A percentile compares a stretch with the other conserved stretches of the same genome.
Evolutionary conservation across 2,888 invertebrate species (phyloP).

Genomic region (Drosophila monieri): DNA sequence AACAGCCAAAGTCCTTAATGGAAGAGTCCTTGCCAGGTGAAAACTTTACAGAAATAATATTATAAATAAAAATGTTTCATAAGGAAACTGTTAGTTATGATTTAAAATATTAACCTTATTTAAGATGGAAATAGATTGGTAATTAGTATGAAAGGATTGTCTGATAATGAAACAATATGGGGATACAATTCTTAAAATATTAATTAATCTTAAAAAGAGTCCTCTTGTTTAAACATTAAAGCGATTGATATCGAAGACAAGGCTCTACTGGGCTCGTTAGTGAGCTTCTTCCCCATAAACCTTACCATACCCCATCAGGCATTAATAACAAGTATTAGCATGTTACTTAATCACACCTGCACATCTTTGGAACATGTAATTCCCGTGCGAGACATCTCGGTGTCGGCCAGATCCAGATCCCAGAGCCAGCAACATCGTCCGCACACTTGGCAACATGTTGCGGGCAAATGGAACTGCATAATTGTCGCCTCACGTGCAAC

Average conservation of each 20-base stretch:
- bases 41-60: neutral
- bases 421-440: constrained; percentile 33
- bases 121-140: too few species aligned
- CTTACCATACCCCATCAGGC: neutral
- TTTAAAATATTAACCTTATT: too few species aligned
- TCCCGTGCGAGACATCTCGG: constrained; percentile 27
- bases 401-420: constrained; percentile 8
- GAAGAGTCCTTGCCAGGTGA: constrained; percentile 1
- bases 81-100: too few species aligned
- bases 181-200: neutral
- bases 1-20: neutral
- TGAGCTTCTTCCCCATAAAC: neutral
- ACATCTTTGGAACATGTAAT: constrained; percentile 31
- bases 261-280: constrained; percentile 10
- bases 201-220: neutral
- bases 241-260: neutral
- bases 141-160: neutral
- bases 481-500: constrained; percentile 70
- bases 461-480: constrained; percentile 43
- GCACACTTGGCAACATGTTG: constrained; percentile 42
- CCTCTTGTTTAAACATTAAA: neutral
- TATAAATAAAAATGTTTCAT: too few species aligned
- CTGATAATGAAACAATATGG: too few species aligned
- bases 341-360: constrained; percentile 25
- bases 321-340: constrained; percentile 37